Percentiles rank a stretch among this genome's conserved stretches.
phyloP scores from a whole-genome alignment of 2,797 vertebrate species.

The Clamator glandarius region DNA sequence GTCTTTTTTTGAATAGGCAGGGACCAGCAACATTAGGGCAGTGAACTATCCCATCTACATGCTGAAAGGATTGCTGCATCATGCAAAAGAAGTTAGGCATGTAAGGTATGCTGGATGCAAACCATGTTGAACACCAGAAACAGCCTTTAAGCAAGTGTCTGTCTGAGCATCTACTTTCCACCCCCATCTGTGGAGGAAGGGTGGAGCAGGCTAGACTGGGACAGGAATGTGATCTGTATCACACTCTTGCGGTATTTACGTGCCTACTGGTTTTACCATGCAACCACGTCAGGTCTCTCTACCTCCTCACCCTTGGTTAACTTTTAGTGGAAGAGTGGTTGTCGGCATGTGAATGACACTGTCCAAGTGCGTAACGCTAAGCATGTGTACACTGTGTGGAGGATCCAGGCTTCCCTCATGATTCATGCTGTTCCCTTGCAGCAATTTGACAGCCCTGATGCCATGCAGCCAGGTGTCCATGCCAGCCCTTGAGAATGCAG shows the following conservation, averaged over 20 bases:
- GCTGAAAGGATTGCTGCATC: background rate
- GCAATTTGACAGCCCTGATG: background rate
- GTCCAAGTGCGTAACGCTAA: background rate
- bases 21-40: background rate
- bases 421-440: background rate
- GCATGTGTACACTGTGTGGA: background rate
- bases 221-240: background rate
- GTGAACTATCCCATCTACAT: background rate
- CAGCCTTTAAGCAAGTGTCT: background rate
- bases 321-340: background rate
- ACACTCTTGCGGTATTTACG: rapidly evolving
- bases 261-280: background rate
- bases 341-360: background rate
- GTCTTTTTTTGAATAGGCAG: background rate
- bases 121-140: background rate
- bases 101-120: background rate
- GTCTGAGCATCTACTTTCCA: background rate
- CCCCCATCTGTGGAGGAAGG: background rate
- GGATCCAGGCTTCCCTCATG: background rate
- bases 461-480: background rate
- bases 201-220: background rate
- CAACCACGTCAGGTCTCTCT: rapidly evolving
- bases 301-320: background rate
- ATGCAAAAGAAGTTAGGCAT: too few relatives aligned
- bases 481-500: background rate